phyloP scores from a whole-genome alignment of 2,113 vertebrate species.

The Blennius ocellaris region DNA sequence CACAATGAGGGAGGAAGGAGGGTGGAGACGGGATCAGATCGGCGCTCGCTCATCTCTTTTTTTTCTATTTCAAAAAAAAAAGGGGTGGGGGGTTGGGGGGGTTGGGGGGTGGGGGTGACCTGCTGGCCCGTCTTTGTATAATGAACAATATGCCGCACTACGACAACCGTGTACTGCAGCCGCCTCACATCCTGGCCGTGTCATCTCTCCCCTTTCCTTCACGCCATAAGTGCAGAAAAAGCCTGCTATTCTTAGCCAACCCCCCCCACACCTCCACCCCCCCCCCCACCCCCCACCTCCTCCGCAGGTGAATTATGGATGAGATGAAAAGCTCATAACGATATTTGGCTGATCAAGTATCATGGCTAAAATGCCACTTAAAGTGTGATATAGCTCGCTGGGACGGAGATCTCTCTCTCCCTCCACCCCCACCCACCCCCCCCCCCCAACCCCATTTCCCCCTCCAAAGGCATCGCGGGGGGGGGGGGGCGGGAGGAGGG shows the following conservation, averaged over 20 bases:
- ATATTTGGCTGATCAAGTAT: slow-evolving; percentile 79
- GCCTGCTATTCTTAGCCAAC: slow-evolving; percentile 67
- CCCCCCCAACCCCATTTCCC: background rate
- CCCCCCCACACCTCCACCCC: slow-evolving; percentile 12
- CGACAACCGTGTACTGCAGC: background rate
- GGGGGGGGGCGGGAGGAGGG: slow-evolving; percentile 3
- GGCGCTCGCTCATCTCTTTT: slow-evolving; percentile 3
- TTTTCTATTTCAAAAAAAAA: slow-evolving; percentile 42
- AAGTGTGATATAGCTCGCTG: slow-evolving; percentile 64
- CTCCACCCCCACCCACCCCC: background rate
- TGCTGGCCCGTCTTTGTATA: slow-evolving; percentile 26
- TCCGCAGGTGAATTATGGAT: slow-evolving; percentile 79
- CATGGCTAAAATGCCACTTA: slow-evolving; percentile 76
- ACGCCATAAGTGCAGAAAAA: slow-evolving; percentile 39
- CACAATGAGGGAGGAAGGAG: slow-evolving; percentile 69
- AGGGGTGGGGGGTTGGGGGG: no score
- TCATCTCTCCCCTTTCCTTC: slow-evolving; percentile 40
- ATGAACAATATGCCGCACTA: slow-evolving; percentile 32
- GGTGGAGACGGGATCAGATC: slow-evolving; percentile 26
- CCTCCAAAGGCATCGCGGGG: slow-evolving; percentile 16
- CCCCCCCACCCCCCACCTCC: no score
- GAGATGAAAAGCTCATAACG: slow-evolving; percentile 74
- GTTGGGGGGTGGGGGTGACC: slow-evolving; percentile 52
- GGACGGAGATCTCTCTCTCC: slow-evolving; percentile 25
- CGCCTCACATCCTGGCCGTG: slow-evolving; percentile 36